A percentile compares a stretch with the other conserved stretches of the same genome.
Conservation (phyloP, 2,113 vertebrate species). For the Cygnus buccinator region DNA sequence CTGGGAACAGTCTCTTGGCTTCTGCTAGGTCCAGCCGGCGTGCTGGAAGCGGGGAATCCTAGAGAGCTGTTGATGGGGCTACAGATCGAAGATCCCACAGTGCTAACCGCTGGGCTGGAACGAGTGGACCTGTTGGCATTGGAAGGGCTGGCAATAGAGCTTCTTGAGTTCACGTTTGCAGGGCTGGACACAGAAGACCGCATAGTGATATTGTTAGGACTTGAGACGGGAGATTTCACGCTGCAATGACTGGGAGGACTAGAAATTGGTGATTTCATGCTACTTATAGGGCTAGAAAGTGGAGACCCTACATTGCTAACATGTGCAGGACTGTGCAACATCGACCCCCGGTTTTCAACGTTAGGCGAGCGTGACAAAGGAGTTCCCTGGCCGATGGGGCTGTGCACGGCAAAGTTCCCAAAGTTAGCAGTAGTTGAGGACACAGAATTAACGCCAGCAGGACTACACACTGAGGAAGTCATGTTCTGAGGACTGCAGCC, state of each 20-base stretch:
- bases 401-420: slow-evolving; percentile 82
- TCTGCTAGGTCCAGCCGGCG: slow-evolving; percentile 79
- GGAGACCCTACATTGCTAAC: slow-evolving; percentile 90
- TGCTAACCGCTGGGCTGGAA: slow-evolving; percentile 81
- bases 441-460: slow-evolving; percentile 87
- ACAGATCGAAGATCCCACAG: slow-evolving; percentile 80
- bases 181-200: slow-evolving; percentile 91
- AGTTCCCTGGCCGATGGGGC: slow-evolving; percentile 85
- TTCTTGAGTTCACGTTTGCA: slow-evolving; percentile 84
- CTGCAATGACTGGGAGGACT: slow-evolving; percentile 95
- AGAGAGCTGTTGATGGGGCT: slow-evolving; percentile 78
- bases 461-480: slow-evolving; percentile 81
- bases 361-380: slow-evolving; percentile 81
- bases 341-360: slow-evolving; percentile 84
- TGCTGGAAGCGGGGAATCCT: slow-evolving; percentile 68
- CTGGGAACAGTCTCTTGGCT: slow-evolving; percentile 86
- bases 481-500: slow-evolving; percentile 88
- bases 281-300: slow-evolving; percentile 90
- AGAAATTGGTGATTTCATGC: slow-evolving; percentile 96
- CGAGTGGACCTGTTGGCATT: slow-evolving; percentile 83
- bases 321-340: slow-evolving; percentile 90
- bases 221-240: slow-evolving; percentile 91
- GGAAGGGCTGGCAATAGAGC: slow-evolving; percentile 91
- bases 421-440: slow-evolving; percentile 92
- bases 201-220: slow-evolving; percentile 82